Conservation (phyloP, 2,113 vertebrate species). For the Nyctibius bracteatus region DNA sequence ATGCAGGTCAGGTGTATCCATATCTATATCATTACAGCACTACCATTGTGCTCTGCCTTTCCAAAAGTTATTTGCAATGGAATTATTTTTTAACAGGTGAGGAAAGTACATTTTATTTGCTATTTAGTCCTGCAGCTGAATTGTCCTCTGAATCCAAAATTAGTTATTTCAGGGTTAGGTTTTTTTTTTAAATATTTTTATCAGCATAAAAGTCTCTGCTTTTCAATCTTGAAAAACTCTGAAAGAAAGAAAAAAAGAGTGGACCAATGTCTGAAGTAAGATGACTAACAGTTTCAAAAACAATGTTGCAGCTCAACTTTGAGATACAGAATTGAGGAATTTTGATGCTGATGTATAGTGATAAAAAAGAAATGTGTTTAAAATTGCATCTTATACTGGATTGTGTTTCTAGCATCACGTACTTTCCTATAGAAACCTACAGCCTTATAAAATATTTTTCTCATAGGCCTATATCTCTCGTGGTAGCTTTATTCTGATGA, state of each 20-base stretch:
- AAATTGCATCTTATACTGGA: neutral
- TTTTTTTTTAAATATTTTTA: neutral
- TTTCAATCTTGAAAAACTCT: neutral
- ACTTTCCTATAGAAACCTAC: neutral
- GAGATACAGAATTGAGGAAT: neutral
- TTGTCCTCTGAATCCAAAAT: neutral
- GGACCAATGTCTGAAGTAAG: neutral
- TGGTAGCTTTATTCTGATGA: neutral
- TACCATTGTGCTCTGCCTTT: neutral
- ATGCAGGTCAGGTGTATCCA: neutral
- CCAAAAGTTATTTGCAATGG: neutral
- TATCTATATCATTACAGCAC: neutral
- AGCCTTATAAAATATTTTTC: neutral
- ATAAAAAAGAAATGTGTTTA: neutral
- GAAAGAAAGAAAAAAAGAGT: neutral
- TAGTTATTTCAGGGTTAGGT: neutral
- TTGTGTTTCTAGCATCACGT: neutral
- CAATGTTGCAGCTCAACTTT: neutral
- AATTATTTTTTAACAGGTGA: neutral
- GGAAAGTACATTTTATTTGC: neutral
- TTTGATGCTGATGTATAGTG: neutral
- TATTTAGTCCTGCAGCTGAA: neutral
- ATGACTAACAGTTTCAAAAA: neutral
- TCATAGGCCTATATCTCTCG: neutral
- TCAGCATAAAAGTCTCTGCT: neutral